Base-by-base conservation (phyloP, 2,888 invertebrate species). In the Fissipunctia ypsillon region DNA sequence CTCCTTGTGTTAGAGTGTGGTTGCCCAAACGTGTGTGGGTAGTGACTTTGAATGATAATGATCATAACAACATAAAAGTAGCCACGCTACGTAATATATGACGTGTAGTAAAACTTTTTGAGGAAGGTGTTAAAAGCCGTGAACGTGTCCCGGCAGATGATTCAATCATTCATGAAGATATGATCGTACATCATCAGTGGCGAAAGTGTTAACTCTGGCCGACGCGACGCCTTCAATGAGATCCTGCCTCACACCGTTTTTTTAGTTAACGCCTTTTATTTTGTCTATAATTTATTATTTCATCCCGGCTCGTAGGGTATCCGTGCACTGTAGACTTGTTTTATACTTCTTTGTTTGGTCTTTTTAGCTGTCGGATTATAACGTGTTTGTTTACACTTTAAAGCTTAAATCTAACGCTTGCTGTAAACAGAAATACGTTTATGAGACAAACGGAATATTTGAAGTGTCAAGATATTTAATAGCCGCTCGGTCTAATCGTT, bases 141-240 rank as follows among this genome's bases (percentile, higher is more conserved):
- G 94, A 92, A 95, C 95, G 95, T 95, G 95, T 95, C 95, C 87
- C 91, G 92, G 91, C 91, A 93, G 94, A 95, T 94, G 94, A 96
- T 95, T 95, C 95, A 94, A 96, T 96, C 95, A 95, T 95, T 96
- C 95, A 95, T 94, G 91, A 88, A 93, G 94, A 94, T 93, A 95
- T 94, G 92, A 95, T 94, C 95, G 92, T 95, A 94, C 94, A 95
- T 95, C 96, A 95, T 95, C 92, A 89, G 91, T 90, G 91, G 94
- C 93, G 91, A 95, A 95, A 95, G 95, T 95, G 95, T 95, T 93
- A 95, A 93, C 91, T 93, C 85, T 84, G 86, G 88, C 89, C 90
- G 90, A 87, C 88, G 84, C 88, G 90, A 87, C 88, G 84, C 88
- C 88, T 89, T 93, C 91, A 92, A 94, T 94, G 90, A 90, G 90